A percentile compares a stretch with the other conserved stretches of the same genome.
Evolutionary conservation across 2,888 invertebrate species (phyloP).

Genomic region (Rhagonycha fulva): DNA sequence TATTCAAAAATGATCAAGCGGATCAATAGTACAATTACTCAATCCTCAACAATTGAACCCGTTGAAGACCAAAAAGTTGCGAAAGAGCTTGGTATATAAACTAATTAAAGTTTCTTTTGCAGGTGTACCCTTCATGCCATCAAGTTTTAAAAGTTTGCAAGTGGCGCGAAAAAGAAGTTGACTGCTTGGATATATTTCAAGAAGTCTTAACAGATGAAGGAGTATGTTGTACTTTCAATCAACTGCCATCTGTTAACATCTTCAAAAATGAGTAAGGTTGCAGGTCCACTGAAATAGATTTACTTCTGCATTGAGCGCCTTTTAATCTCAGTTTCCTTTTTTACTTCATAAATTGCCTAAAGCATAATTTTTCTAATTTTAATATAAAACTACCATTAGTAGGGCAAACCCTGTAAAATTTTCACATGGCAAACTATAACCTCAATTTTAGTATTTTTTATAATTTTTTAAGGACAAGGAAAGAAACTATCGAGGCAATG

Average conservation of each 20-base stretch:
- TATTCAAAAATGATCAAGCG: neutral
- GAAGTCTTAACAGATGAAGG: slow-evolving; percentile 83
- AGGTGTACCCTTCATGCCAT: slow-evolving; percentile 38
- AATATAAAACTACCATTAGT: no score
- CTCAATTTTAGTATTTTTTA: no score
- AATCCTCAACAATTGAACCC: neutral
- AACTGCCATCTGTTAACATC: slow-evolving; percentile 59
- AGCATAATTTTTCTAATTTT: no score
- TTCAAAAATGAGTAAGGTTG: slow-evolving; percentile 1
- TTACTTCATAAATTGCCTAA: no score
- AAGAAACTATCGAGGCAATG: slow-evolving; percentile 49
- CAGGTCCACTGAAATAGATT: no score
- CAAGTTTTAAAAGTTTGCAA: slow-evolving; percentile 74
- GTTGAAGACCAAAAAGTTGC: no score
- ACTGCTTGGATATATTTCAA: slow-evolving; percentile 73
- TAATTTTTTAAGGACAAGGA: neutral
- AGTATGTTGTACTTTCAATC: slow-evolving; percentile 83
- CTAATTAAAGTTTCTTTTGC: neutral
- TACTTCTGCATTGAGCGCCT: no score
- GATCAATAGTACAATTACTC: neutral
- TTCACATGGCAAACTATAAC: no score
- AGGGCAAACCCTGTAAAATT: neutral
- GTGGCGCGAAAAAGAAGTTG: slow-evolving; percentile 65
- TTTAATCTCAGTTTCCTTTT: no score
- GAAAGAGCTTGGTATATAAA: no score